A percentile compares a stretch with the other conserved stretches of the same genome.
phyloP scores from a whole-genome alignment of 2,888 invertebrate species.

The Lamellibrachia columna region DNA sequence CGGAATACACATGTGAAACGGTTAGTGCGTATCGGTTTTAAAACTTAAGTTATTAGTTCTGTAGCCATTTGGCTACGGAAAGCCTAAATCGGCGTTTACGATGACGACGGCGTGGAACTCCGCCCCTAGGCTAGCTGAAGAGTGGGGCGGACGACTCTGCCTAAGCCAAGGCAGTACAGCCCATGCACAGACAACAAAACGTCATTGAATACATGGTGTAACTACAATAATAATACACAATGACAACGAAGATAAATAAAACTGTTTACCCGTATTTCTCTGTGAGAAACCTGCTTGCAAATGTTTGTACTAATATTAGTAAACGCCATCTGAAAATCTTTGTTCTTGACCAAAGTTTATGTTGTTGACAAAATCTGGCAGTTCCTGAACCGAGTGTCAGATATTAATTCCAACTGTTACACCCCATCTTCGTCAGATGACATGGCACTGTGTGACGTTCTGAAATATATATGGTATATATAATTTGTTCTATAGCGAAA shows the following conservation, averaged over 20 bases:
- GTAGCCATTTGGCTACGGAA: too few species aligned
- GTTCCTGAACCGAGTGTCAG: neutral
- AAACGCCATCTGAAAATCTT: neutral
- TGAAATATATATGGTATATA: neutral
- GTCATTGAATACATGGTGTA: too few species aligned
- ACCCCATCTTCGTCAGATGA: neutral
- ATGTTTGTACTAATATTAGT: slow-evolving; percentile 9
- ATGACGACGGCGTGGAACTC: too few species aligned
- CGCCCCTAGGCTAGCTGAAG: too few species aligned
- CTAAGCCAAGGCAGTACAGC: too few species aligned
- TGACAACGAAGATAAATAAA: neutral
- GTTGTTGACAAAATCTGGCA: neutral
- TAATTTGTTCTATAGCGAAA: neutral
- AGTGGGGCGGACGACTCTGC: too few species aligned
- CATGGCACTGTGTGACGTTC: neutral
- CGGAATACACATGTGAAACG: too few species aligned
- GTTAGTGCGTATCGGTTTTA: too few species aligned
- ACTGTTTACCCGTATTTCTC: neutral
- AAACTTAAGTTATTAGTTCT: too few species aligned
- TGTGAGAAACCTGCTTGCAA: neutral
- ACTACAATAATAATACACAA: neutral
- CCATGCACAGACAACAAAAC: too few species aligned
- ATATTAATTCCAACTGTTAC: slow-evolving; percentile 16
- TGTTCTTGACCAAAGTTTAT: neutral
- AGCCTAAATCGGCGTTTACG: too few species aligned